Evolutionary conservation across 1,140 invertebrate genomes (phyloP), one percentile per base, ranked within the genome.

Genomic region (Lepidurus packardi): DNA sequence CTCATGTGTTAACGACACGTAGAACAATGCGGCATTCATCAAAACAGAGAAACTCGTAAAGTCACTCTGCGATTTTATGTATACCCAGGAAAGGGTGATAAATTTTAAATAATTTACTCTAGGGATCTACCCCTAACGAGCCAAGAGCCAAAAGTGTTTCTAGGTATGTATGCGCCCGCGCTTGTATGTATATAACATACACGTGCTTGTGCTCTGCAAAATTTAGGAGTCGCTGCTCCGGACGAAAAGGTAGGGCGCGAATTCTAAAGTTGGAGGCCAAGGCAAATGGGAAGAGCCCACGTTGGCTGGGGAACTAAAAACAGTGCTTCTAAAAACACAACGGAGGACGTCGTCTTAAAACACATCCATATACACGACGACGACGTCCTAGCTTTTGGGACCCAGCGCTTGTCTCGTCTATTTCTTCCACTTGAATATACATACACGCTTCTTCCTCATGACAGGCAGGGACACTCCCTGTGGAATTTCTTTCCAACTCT

Each of bases 311-410:
- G 53, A 65, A 9, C 53, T 65, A 65, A 65, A 65, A 65, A 16
- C 53, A 65, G 53, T 65, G 53, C 53, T 65, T 65, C 53, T 65
- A 65, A 65, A 65, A 65, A 65, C 45, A 47, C 53, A 65, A 65
- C 53, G 53, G 53, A 65, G 53, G 53, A 65, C 53, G 53, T 21
- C 53, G n/a, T 21, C 21, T 34, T 34, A 34, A 9, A 65, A 65
- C 21, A 13, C 53, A 65, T 21, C 53, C 53, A 65, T 65, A 34
- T 21, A 16, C 53, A 65, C 21, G 53, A 13, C 10, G 16, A 65
- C 53, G 53, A 65, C 53, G 53, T 21, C 53, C 53, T 65, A 16
- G 53, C 53, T 65, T 65, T 65, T 65, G 45, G 45, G 53, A n/a
- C 2, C 53, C 53, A 65, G 53, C 13, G 21, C 53, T 65, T 65